Evolutionary conservation across 2,797 vertebrate genomes (phyloP).

Genomic region (Phrynocephalus forsythii): DNA sequence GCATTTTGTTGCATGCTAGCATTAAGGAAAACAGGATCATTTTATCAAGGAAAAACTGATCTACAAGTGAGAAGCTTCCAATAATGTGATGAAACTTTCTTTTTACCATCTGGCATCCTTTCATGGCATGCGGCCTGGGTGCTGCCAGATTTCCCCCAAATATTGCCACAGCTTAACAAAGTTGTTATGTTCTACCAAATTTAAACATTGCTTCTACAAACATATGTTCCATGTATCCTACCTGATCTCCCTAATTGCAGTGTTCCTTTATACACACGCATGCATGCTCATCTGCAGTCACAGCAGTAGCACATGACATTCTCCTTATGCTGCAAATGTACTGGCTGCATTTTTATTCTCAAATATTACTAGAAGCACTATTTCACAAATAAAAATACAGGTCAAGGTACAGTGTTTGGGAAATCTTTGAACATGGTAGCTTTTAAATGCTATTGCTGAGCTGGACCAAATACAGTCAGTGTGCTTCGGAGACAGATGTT

Average conservation of each 20-base stretch:
- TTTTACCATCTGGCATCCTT: background rate
- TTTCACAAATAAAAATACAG: background rate
- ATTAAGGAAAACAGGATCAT: background rate
- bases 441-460: background rate
- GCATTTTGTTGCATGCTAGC: background rate
- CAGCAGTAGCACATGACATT: background rate
- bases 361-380: background rate
- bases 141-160: background rate
- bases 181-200: background rate
- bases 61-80: background rate
- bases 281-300: background rate
- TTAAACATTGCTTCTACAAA: background rate
- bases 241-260: background rate
- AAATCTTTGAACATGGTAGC: background rate
- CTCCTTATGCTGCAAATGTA: background rate
- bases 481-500: constrained; percentile 4
- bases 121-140: background rate
- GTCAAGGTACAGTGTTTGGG: no score
- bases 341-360: background rate
- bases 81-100: background rate
- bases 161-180: background rate
- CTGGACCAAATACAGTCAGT: background rate
- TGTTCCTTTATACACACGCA: background rate
- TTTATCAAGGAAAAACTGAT: background rate
- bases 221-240: background rate